Conservation (phyloP, 2,113 vertebrate species). For the Crotalus tigris region DNA sequence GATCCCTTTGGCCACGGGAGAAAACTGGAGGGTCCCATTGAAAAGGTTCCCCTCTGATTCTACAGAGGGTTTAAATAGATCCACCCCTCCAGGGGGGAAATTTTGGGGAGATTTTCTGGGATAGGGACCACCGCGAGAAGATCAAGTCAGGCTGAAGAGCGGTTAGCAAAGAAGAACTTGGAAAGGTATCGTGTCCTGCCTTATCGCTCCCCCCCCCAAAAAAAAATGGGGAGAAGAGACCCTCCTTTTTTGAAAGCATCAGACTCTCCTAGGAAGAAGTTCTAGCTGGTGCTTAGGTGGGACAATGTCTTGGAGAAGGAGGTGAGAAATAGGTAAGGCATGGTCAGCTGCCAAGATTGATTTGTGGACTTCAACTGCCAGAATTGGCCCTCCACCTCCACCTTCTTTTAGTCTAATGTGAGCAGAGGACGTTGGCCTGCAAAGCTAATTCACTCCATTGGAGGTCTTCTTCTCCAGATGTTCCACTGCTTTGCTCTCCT, state of each 20-base stretch:
- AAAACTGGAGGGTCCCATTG: neutral
- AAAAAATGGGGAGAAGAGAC: neutral
- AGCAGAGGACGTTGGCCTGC: too few relatives aligned
- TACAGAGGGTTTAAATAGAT: slow-evolving; percentile 18
- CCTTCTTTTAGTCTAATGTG: neutral
- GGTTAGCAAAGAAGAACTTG: neutral
- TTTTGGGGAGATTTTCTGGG: neutral
- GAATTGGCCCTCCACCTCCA: neutral
- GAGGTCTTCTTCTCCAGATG: neutral
- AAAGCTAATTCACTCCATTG: neutral
- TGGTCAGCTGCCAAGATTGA: neutral
- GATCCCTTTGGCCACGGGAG: neutral
- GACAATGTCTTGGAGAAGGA: neutral
- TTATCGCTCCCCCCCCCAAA: neutral
- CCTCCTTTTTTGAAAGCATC: too few relatives aligned
- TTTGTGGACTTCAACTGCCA: neutral
- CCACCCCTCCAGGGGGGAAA: slow-evolving; percentile 19
- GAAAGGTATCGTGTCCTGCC: neutral
- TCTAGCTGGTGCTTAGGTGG: neutral
- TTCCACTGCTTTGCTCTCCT: neutral
- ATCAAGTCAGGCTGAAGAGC: neutral
- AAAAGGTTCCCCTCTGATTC: neutral
- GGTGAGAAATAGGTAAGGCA: neutral
- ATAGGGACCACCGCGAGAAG: neutral
- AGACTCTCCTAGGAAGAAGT: too few relatives aligned